Conservation (phyloP, 2,113 vertebrate species). For the Junco hyemalis region DNA sequence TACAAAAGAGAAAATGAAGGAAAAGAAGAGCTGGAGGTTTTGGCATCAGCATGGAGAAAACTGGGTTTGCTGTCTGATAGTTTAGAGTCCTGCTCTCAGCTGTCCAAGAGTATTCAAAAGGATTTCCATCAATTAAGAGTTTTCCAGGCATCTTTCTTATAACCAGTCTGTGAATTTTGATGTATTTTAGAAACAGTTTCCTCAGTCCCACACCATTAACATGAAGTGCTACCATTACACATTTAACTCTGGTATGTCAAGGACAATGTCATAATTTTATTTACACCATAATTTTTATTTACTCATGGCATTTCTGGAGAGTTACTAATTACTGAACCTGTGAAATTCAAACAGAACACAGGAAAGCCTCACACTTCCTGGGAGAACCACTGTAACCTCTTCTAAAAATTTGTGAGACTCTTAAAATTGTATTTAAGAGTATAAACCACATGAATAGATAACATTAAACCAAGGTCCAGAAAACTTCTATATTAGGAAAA, state of each 20-base stretch:
- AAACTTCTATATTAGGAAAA: neutral
- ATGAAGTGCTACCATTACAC: neutral
- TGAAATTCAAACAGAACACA: neutral
- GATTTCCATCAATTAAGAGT: neutral
- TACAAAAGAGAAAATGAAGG: neutral
- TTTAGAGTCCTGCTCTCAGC: neutral
- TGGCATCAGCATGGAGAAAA: neutral
- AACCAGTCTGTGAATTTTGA: neutral
- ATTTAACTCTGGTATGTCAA: neutral
- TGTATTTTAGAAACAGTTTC: neutral
- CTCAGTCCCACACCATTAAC: neutral
- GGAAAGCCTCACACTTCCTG: neutral
- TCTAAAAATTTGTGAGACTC: neutral
- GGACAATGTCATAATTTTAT: neutral
- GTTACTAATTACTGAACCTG: neutral
- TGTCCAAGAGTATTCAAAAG: neutral
- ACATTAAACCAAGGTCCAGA: neutral
- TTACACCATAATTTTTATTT: neutral
- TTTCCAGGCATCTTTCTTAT: neutral
- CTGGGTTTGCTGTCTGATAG: neutral
- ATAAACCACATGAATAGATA: neutral
- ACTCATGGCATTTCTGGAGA: neutral
- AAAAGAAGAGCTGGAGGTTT: slow-evolving; percentile 8
- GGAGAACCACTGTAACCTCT: neutral
- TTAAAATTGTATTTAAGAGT: neutral